Conservation (phyloP, 2,797 vertebrate species). For the Anabacerthia variegaticeps region DNA sequence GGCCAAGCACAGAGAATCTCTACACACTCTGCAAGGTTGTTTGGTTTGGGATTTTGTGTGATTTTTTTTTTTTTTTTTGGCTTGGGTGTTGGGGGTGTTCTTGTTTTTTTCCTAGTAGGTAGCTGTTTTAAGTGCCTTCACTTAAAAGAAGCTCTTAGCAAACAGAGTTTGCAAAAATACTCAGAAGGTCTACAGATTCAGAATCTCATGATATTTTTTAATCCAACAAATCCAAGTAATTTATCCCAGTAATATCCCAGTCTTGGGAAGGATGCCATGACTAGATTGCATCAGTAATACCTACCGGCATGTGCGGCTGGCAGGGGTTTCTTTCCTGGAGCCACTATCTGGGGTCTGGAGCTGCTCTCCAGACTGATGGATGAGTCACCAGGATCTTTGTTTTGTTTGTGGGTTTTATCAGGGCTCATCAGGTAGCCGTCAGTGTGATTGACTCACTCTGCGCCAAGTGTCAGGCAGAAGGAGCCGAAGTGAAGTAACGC, state of each 20-base stretch:
- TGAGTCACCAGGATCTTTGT: constrained; percentile 50
- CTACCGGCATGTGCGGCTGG: background rate
- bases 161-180: background rate
- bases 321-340: constrained; percentile 20
- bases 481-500: constrained; percentile 53
- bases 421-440: constrained; percentile 63
- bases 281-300: background rate
- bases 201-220: background rate
- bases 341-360: constrained; percentile 2
- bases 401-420: constrained; percentile 61
- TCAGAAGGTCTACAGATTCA: background rate
- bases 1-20: background rate
- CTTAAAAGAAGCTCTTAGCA: background rate
- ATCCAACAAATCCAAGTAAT: background rate
- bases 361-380: constrained; percentile 28
- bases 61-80: background rate
- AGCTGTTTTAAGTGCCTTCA: background rate
- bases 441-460: constrained; percentile 55
- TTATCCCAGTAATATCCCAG: background rate
- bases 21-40: background rate
- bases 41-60: background rate
- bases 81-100: background rate
- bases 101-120: background rate
- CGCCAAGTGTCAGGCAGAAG: constrained; percentile 46
- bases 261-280: background rate